Evolutionary conservation across 1,140 invertebrate species (phyloP).

Genomic region (Subanguina moxae): DNA sequence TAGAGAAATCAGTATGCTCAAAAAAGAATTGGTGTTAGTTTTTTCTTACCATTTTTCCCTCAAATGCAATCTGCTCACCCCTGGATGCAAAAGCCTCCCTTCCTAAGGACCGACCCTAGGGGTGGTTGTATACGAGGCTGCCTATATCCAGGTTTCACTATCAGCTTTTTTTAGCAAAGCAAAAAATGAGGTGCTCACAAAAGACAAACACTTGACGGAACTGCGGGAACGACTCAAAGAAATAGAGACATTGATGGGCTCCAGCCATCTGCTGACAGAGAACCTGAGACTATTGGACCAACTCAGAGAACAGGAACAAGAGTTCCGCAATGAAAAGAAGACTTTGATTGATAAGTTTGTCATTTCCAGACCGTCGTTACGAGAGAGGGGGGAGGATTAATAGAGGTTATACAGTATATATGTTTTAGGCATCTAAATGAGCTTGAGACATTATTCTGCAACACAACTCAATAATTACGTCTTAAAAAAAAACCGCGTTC

Average conservation of each 20-base stretch:
- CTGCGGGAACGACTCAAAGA: conserved; percentile 55
- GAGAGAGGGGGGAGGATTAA: too few relatives aligned
- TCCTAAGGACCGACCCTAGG: too few relatives aligned
- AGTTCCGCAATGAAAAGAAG: conserved; percentile 41
- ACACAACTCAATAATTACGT: too few relatives aligned
- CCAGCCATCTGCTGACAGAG: conserved; percentile 39
- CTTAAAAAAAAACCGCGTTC: too few relatives aligned
- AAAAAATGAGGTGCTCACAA: conserved; percentile 31
- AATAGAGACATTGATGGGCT: conserved; percentile 42
- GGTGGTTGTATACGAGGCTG: too few relatives aligned
- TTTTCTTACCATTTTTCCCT: conserved; percentile 10
- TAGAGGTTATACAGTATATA: too few relatives aligned
- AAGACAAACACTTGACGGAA: conserved; percentile 51
- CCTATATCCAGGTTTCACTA: not conserved
- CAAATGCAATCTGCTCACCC: not conserved
- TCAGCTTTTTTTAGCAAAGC: conserved; percentile 31
- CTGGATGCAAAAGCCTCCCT: too few relatives aligned
- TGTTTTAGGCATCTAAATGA: too few relatives aligned
- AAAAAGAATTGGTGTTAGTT: conserved; percentile 37
- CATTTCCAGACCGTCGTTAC: too few relatives aligned
- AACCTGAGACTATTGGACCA: conserved; percentile 38
- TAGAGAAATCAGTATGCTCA: conserved; percentile 44
- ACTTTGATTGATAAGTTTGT: conserved; percentile 34
- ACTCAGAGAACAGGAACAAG: conserved; percentile 36
- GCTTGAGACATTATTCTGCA: too few relatives aligned